Evolutionary conservation across 2,797 vertebrate genomes (phyloP).

Genomic region (Micromesistius poutassou): DNA sequence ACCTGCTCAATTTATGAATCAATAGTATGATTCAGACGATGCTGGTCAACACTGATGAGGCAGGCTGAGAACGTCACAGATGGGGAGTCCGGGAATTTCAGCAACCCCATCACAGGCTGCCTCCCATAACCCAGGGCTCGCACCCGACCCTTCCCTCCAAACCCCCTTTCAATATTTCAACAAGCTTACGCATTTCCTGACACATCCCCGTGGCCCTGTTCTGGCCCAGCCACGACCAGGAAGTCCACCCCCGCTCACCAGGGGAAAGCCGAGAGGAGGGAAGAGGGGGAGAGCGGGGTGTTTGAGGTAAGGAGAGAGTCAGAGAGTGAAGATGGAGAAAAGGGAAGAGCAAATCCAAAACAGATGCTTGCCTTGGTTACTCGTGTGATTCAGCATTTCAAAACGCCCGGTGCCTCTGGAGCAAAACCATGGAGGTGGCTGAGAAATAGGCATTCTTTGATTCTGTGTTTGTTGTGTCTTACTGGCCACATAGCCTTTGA

Average conservation of each 20-base stretch:
- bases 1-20: not conserved
- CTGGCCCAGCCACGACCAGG: slow-evolving; percentile 43
- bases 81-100: slow-evolving; percentile 20
- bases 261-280: slow-evolving; percentile 51
- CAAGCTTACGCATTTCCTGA: slow-evolving; percentile 67
- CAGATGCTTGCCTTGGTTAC: slow-evolving; percentile 60
- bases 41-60: slow-evolving; percentile 12
- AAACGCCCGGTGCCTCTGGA: slow-evolving; percentile 26
- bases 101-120: slow-evolving; percentile 32
- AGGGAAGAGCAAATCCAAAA: slow-evolving; percentile 60
- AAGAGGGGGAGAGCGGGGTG: slow-evolving; percentile 42
- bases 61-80: slow-evolving; percentile 24
- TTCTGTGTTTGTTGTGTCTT: slow-evolving; percentile 1
- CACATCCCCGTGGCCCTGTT: slow-evolving; percentile 53
- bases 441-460: not conserved
- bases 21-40: slow-evolving; percentile 21
- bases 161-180: slow-evolving; percentile 62
- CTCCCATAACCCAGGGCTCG: slow-evolving; percentile 21
- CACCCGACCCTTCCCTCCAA: slow-evolving; percentile 44
- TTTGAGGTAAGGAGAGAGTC: slow-evolving; percentile 9
- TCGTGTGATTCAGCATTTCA: slow-evolving; percentile 67
- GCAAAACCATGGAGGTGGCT: not conserved
- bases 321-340: slow-evolving; percentile 36
- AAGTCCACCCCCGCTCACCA: slow-evolving; percentile 58
- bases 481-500: not conserved